Evolutionary conservation across 1,140 invertebrate species (phyloP), one percentile per base, ranked within the genome.

Genomic region (Cydia amplana): DNA sequence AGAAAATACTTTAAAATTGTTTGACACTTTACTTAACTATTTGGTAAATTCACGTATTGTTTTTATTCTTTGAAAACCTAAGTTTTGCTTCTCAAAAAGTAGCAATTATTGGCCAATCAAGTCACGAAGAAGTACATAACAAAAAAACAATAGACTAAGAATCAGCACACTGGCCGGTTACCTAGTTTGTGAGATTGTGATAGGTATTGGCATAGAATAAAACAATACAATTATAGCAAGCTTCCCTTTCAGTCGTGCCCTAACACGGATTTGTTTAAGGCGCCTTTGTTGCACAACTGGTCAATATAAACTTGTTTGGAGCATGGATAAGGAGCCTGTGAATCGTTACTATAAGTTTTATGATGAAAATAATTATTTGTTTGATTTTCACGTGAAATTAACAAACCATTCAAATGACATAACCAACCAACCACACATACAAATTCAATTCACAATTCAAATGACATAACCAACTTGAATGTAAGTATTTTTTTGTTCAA

Each of bases 241-340:
- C 84, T 85, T 87, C 81, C 79, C 55, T 83, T 85, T 85, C 85
- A 77, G 80, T 74, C 79, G 79, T 87, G 85, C 85, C 84, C 85
- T 86, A 83, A 85, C 85, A 86, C 85, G 85, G 84, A 76, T 82
- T 80, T 72, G 76, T 74, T 80, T n/a, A 78, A 32, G 74, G 73
- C 28, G 64, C 64, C 46, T 43, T 63, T 72, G 74, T 74, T 80
- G 18, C 51, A 46, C 73, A 77, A 76, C 55, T 76, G 28, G 72
- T 70, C 49, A n/a, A 51, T 60, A 18, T 73, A 74, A 28, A 65
- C 23, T 14, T 60, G 64, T n/a, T 32, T 36, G 64, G 28, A 65
- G 28, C 64, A n/a, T 18, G 28, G 64, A 65, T 36, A 65, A 12
- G 64, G n/a, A 20, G 55, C 23, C n/a, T 28, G 12, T 36, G 25